Base-by-base conservation (phyloP, 2,888 invertebrate genomes). In the Aleiodes alternator region DNA sequence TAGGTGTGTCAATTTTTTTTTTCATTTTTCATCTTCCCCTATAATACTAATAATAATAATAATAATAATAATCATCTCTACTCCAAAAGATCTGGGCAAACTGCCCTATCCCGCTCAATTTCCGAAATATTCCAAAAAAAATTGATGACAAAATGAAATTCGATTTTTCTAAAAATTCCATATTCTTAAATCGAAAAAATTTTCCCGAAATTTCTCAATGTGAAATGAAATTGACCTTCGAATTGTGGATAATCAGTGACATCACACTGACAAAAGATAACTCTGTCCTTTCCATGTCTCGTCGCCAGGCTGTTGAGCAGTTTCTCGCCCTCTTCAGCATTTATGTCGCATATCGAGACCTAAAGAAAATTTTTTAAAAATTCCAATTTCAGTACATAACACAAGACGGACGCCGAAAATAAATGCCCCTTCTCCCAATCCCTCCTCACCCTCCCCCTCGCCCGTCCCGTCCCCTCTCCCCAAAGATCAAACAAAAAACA, bases 221-320 rank as follows among this genome's bases (percentile, higher is more conserved):
- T 2, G 31, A 50, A 64, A 61, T 55, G 4, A 7, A 9, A 23
- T 83, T 85, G 88, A 94, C 94, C 94, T 91, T 95, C 95, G 86
- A 94, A 95, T 86, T 95, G 95, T 50, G 93, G 93, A 88, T 95
- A 95, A 88, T 95, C 95, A 0, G 95, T 95, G 79, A 95, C 95
- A 85, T 95, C 95, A 84, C 95, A 94, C 69, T 93, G 93, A 82
- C 94, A 94, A 86, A 94, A 95, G 79, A 95, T 90, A 9, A 94
- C 93, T 76, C 93, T 92, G 85, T 94, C 94, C 83, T 94, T 92
- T 57, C 94, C 94, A 84, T 93, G 93, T 85, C 94, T 93, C 51
- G 92, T 90, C 12, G 92, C 91, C 38, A 95, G 89, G 77, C 92
- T 92, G 79, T 94, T 93, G 7, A 92, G 91, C 64, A 95, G 90